Evolutionary conservation across 2,888 invertebrate species (phyloP).

Genomic region (Atethmia centrago): DNA sequence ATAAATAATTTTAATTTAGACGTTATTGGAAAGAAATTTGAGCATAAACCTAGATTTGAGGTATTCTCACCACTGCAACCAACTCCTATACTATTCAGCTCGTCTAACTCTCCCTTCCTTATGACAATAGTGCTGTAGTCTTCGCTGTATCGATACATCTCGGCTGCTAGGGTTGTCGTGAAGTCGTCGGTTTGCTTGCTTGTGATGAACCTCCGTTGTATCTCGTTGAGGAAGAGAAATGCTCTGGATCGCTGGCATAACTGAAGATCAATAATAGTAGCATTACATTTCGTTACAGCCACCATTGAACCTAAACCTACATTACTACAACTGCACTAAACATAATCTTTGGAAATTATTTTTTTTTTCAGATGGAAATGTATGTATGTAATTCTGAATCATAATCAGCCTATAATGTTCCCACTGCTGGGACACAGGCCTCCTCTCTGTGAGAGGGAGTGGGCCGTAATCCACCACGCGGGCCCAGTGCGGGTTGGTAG

Average conservation of each 20-base stretch:
- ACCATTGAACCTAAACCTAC: neutral
- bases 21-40: neutral
- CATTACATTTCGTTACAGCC: neutral
- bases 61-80: constrained; percentile 95
- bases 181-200: constrained; percentile 96
- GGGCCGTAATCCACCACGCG: too few relatives aligned
- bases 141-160: constrained; percentile 97
- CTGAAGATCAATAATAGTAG: constrained; percentile 85
- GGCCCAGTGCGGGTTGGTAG: too few relatives aligned
- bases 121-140: constrained; percentile 95
- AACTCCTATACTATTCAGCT: constrained; percentile 97
- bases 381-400: too few relatives aligned
- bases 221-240: constrained; percentile 96
- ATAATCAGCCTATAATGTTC: too few relatives aligned
- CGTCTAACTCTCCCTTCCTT: constrained; percentile 97
- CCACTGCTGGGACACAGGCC: too few relatives aligned
- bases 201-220: constrained; percentile 93
- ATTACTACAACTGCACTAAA: too few relatives aligned
- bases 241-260: constrained; percentile 97
- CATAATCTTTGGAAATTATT: neutral
- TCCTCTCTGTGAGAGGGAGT: too few relatives aligned
- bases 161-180: constrained; percentile 93
- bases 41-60: neutral
- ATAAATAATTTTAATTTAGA: neutral
- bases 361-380: too few relatives aligned